phyloP scores from a whole-genome alignment of 2,113 vertebrate genomes.

The Panthera tigris region DNA sequence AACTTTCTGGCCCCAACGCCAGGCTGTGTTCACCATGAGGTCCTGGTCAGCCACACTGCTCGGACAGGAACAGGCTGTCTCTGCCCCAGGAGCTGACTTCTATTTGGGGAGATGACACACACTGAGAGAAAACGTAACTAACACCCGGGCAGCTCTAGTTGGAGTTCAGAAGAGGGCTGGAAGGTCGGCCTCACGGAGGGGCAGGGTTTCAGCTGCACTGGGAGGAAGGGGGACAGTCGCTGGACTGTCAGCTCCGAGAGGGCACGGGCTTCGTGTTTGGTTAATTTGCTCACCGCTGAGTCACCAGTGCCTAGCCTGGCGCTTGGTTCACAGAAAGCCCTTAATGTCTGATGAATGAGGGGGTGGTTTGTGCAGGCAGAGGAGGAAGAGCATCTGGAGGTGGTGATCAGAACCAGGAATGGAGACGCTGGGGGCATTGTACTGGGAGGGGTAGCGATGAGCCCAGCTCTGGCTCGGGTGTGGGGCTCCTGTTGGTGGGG shows the following conservation, averaged over 20 bases:
- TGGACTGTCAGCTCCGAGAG: background rate
- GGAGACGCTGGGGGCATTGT: background rate
- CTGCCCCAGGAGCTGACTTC: conserved; percentile 33
- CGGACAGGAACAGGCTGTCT: background rate
- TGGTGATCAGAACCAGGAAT: background rate
- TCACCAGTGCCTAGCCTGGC: background rate
- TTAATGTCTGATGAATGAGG: conserved; percentile 44
- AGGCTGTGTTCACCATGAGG: background rate
- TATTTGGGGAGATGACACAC: conserved; percentile 65
- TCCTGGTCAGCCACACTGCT: background rate
- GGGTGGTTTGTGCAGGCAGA: conserved; percentile 20
- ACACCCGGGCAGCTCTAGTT: background rate
- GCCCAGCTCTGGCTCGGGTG: background rate
- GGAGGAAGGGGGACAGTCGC: background rate
- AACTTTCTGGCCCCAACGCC: background rate
- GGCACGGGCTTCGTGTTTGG: background rate
- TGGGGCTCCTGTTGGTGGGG: background rate
- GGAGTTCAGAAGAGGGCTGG: conserved; percentile 5
- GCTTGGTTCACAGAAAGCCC: background rate
- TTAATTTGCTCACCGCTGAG: background rate
- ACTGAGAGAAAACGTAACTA: conserved; percentile 51
- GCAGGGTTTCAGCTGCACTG: background rate
- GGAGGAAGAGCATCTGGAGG: background rate
- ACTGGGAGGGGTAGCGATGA: background rate
- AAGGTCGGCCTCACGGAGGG: background rate